A percentile compares a stretch with the other conserved stretches of the same genome.
phyloP scores from a whole-genome alignment of 2,888 invertebrate species.

The Dasypogon diadema region DNA sequence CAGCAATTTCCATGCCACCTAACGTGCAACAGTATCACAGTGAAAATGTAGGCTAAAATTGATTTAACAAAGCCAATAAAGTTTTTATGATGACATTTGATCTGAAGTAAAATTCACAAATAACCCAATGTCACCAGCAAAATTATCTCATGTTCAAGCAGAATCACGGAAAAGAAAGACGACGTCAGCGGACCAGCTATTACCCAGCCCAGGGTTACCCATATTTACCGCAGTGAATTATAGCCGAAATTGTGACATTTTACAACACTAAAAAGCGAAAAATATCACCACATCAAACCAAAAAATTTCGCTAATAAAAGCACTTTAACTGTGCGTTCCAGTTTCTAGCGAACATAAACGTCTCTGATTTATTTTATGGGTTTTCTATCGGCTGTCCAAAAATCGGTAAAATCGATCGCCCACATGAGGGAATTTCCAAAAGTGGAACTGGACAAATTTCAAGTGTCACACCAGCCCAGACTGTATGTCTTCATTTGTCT shows the following conservation, averaged over 20 bases:
- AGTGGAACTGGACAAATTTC: neutral
- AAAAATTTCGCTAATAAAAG: slow-evolving; percentile 27
- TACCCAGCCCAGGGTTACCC: slow-evolving; percentile 34
- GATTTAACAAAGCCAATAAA: slow-evolving; percentile 40
- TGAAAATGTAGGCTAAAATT: slow-evolving; percentile 39
- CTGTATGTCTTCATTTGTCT: slow-evolving; percentile 43
- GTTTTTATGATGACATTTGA: slow-evolving; percentile 33
- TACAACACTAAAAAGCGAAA: slow-evolving; percentile 11
- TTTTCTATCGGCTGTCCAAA: slow-evolving; percentile 11
- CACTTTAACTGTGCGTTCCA: slow-evolving; percentile 44
- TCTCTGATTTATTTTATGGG: slow-evolving; percentile 44
- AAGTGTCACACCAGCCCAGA: slow-evolving; percentile 17
- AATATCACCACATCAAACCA: slow-evolving; percentile 32
- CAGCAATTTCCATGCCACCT: slow-evolving; percentile 13
- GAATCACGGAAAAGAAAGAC: slow-evolving; percentile 29
- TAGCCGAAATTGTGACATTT: slow-evolving; percentile 25
- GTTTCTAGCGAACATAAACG: slow-evolving; percentile 47
- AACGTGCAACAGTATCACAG: neutral
- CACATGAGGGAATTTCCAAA: slow-evolving; percentile 21
- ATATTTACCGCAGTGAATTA: slow-evolving; percentile 29
- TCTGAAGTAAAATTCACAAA: slow-evolving; percentile 23
- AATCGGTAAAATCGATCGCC: slow-evolving; percentile 13
- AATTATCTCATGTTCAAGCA: slow-evolving; percentile 30
- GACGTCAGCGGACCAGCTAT: slow-evolving; percentile 10
- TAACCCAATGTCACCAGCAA: slow-evolving; percentile 24